Conservation (phyloP, 2,888 invertebrate species). For the Phytoseiulus persimilis region DNA sequence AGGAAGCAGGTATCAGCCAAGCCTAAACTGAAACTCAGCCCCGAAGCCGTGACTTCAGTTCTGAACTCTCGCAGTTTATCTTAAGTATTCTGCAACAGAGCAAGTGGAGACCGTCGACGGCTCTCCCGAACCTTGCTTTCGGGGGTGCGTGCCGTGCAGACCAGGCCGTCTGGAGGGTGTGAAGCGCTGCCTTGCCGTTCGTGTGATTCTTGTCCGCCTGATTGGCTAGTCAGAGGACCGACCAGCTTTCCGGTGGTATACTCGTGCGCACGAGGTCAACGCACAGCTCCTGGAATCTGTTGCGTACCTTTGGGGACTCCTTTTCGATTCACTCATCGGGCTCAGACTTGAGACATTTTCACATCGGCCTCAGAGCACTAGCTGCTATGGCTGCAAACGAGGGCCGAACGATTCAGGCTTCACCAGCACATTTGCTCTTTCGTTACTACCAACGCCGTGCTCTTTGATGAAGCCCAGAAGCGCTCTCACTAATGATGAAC, state of each 20-base stretch:
- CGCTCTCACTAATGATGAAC: neutral
- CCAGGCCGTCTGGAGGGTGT: too few relatives aligned
- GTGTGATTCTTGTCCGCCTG: neutral
- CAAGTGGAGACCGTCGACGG: too few relatives aligned
- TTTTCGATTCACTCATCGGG: constrained; percentile 33
- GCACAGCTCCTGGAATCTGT: neutral
- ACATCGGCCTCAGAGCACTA: neutral
- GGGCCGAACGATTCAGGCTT: neutral
- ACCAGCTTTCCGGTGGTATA: neutral
- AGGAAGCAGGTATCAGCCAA: too few relatives aligned
- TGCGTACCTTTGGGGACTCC: constrained; percentile 37
- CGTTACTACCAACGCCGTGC: neutral
- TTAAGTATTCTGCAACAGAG: too few relatives aligned
- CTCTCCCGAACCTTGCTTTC: too few relatives aligned
- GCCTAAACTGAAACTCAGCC: too few relatives aligned
- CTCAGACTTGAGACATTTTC: constrained; percentile 20
- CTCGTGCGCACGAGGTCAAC: neutral
- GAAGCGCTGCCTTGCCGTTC: too few relatives aligned
- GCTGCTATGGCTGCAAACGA: neutral
- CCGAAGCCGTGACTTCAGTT: too few relatives aligned
- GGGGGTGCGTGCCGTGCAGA: too few relatives aligned
- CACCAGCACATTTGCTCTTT: neutral
- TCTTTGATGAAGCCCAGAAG: neutral
- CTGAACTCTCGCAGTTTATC: too few relatives aligned
- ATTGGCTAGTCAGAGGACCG: neutral